phyloP scores from a whole-genome alignment of 2,113 vertebrate species.

The Actenoides hombroni region DNA sequence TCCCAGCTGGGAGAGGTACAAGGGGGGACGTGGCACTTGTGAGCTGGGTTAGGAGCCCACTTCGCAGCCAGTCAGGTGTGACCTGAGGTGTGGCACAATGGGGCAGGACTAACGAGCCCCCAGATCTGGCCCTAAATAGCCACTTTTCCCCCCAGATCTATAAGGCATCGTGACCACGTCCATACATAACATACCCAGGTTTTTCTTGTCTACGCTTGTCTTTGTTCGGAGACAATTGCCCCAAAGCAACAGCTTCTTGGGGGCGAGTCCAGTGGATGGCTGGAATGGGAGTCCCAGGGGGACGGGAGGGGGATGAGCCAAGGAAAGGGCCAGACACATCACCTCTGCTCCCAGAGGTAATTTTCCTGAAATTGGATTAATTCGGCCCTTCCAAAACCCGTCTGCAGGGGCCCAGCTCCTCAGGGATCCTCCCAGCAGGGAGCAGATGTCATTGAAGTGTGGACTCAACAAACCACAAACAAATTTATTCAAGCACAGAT shows the following conservation, averaged over 20 bases:
- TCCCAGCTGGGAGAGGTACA: background rate
- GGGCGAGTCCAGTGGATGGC: background rate
- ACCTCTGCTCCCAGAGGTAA: background rate
- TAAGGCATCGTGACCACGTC: rapidly evolving
- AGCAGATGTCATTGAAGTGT: background rate
- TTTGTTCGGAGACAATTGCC: background rate
- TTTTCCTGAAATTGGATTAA: rapidly evolving
- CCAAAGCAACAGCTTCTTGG: background rate
- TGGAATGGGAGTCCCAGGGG: rapidly evolving
- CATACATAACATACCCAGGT: rapidly evolving
- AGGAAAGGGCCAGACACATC: rapidly evolving
- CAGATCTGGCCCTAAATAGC: background rate
- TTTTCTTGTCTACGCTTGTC: background rate
- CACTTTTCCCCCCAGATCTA: background rate
- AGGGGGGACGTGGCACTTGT: background rate
- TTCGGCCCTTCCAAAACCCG: background rate
- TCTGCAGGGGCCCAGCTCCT: background rate
- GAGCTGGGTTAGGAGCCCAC: background rate
- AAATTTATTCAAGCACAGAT: background rate
- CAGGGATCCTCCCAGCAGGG: background rate
- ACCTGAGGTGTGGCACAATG: rapidly evolving
- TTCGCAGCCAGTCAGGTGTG: background rate
- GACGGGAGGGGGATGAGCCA: background rate
- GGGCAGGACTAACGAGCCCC: background rate
- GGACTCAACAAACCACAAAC: background rate